Percentiles rank a stretch among this genome's conserved stretches.
Evolutionary conservation across 2,113 vertebrate genomes (phyloP).

Genomic region (Pardalotus punctatus): DNA sequence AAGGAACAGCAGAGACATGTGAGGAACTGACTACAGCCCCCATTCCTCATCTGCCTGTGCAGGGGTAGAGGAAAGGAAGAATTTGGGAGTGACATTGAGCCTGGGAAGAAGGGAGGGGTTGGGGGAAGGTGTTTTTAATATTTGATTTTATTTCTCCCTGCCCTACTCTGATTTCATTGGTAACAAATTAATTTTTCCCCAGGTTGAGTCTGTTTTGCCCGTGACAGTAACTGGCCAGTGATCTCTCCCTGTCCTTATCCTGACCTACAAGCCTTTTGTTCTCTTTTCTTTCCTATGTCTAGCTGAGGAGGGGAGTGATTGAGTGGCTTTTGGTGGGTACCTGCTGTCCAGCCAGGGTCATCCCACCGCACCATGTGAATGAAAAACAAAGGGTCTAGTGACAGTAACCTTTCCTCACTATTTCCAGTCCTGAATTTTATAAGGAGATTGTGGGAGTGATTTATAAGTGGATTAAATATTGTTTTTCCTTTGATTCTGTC

Average conservation of each 20-base stretch:
- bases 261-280: neutral
- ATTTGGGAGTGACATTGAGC: neutral
- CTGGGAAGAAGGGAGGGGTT: neutral
- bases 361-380: neutral
- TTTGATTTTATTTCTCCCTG: neutral
- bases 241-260: neutral
- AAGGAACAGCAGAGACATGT: neutral
- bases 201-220: neutral
- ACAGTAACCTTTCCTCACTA: neutral
- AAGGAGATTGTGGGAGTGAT: neutral
- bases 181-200: neutral
- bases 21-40: neutral
- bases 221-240: neutral
- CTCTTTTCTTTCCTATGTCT: neutral
- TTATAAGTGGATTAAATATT: neutral
- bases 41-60: neutral
- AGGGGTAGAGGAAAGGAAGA: neutral
- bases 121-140: neutral
- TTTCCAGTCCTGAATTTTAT: neutral
- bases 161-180: neutral
- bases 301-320: neutral
- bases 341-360: neutral
- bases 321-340: neutral
- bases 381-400: neutral
- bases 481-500: neutral